Evolutionary conservation across 2,113 vertebrate genomes (phyloP).

Genomic region (Phalacrocorax aristotelis): DNA sequence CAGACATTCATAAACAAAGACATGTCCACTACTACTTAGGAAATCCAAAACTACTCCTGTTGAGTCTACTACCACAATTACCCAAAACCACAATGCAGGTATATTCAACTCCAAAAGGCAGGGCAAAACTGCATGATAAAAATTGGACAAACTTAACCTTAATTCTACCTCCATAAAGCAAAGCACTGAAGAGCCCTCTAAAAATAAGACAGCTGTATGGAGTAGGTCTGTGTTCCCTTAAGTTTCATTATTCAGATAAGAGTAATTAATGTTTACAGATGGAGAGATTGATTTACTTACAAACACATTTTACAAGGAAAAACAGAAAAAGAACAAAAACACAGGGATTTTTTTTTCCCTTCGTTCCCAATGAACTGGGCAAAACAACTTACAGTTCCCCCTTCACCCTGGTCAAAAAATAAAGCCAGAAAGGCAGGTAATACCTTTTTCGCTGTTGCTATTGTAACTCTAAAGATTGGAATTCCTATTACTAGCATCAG

Average conservation of each 20-base stretch:
- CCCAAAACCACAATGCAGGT: background rate
- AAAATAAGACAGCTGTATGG: background rate
- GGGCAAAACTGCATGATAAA: background rate
- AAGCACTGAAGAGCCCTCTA: background rate
- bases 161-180: background rate
- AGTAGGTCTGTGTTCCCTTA: background rate
- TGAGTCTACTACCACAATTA: background rate
- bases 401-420: background rate
- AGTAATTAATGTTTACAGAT: background rate
- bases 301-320: background rate
- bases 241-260: background rate
- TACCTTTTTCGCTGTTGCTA: too few relatives aligned
- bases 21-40: background rate
- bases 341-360: background rate
- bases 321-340: background rate
- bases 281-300: background rate
- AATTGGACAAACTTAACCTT: background rate
- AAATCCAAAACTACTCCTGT: background rate
- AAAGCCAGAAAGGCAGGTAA: background rate
- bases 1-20: background rate
- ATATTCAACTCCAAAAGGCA: background rate
- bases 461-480: background rate
- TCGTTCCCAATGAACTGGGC: background rate
- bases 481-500: background rate
- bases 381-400: background rate